Conservation (phyloP, 2,888 invertebrate genomes). For the Philereme transversata region DNA sequence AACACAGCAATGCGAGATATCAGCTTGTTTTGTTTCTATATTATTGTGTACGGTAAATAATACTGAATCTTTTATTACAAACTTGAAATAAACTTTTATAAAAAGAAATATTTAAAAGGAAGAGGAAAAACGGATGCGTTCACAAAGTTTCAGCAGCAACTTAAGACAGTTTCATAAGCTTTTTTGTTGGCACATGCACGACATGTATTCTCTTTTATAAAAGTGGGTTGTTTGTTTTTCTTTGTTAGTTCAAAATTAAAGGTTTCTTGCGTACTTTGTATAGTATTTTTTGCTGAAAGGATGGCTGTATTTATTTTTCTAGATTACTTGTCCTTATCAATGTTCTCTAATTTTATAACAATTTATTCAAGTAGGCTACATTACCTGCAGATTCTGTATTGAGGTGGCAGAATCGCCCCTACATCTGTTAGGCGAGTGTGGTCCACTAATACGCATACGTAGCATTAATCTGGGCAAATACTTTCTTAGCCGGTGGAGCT, state of each 20-base stretch:
- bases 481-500: no score
- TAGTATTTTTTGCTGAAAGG: slow-evolving; percentile 1
- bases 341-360: no score
- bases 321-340: no score
- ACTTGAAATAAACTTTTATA: slow-evolving; percentile 2
- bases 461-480: no score
- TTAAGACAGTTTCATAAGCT: slow-evolving; percentile 61
- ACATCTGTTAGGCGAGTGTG: no score
- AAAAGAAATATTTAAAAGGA: slow-evolving; percentile 37
- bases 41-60: background rate
- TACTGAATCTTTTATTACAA: background rate
- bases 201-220: slow-evolving; percentile 55
- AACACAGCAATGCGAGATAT: no score
- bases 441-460: no score
- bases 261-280: slow-evolving; percentile 21
- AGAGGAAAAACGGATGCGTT: slow-evolving; percentile 52
- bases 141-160: slow-evolving; percentile 48
- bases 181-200: slow-evolving; percentile 59
- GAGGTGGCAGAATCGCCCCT: no score
- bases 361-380: no score
- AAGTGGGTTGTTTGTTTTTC: slow-evolving; percentile 48
- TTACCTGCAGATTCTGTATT: no score
- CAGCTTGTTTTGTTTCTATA: no score
- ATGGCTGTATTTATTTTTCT: no score
- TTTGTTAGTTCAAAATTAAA: slow-evolving; percentile 34